These are phyloP conservation scores for Distichodus sexfasciatus DNA, from an alignment of 2,797 vertebrate genomes.

Conservation along the genomic window DNA sequence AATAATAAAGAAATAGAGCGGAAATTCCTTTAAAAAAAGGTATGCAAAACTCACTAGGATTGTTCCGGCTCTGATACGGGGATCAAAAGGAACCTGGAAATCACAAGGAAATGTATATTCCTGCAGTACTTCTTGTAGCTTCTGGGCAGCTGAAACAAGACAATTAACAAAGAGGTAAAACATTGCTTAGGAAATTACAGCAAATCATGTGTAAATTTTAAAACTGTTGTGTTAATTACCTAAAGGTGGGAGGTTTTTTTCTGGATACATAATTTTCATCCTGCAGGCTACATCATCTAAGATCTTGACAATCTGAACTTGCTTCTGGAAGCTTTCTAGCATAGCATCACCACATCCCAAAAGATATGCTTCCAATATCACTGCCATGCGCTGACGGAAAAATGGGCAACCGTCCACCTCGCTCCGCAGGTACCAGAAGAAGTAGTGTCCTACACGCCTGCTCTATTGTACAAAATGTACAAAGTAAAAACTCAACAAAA, in stretches of 20 bases:
- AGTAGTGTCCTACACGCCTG: conserved; percentile 79
- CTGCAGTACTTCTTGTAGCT: conserved; percentile 67
- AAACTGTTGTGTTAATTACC: conserved; percentile 52
- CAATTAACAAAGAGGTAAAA: not conserved
- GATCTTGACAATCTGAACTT: conserved; percentile 70
- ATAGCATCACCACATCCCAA: conserved; percentile 74
- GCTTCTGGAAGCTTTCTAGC: conserved; percentile 64
- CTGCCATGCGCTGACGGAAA: conserved; percentile 76
- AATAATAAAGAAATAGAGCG: not conserved
- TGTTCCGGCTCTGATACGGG: conserved; percentile 67
- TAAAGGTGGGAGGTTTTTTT: conserved; percentile 67
- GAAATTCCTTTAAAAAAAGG: not conserved
- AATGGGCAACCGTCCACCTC: conserved; percentile 72
- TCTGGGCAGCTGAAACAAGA: conserved; percentile 59
- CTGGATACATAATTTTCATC: conserved; percentile 68
- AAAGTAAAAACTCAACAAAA: not conserved
- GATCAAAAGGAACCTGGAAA: conserved; percentile 77
- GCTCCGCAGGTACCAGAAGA: conserved; percentile 81
- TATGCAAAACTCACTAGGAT: conserved; percentile 64
- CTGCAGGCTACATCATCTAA: conserved; percentile 60
- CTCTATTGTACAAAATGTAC: conserved; percentile 61
- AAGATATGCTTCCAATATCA: conserved; percentile 77
- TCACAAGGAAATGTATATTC: conserved; percentile 63
- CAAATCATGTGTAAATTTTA: not conserved
- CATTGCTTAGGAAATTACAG: no score